phyloP scores from a whole-genome alignment of 2,888 invertebrate genomes.

The Spisula solida region DNA sequence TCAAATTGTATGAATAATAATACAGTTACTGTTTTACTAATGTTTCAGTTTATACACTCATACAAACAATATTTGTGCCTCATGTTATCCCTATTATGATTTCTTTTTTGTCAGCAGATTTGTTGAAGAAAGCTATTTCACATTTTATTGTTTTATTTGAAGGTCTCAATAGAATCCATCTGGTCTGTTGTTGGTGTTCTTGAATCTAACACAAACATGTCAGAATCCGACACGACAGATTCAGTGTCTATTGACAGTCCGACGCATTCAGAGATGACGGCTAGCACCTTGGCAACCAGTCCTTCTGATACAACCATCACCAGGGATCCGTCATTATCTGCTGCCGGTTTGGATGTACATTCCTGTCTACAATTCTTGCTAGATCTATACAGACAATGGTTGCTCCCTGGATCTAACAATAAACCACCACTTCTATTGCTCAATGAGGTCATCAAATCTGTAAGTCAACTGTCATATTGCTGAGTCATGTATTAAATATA shows the following conservation, averaged over 20 bases:
- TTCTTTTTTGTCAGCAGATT: too few relatives aligned
- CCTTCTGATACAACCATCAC: constrained; percentile 67
- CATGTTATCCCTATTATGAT: too few relatives aligned
- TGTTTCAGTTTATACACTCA: too few relatives aligned
- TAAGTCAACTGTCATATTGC: constrained; percentile 80
- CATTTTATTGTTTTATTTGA: constrained; percentile 24
- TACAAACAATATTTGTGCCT: too few relatives aligned
- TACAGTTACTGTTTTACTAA: too few relatives aligned
- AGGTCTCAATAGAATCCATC: constrained; percentile 86
- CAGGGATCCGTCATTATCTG: constrained; percentile 85
- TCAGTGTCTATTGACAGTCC: constrained; percentile 79
- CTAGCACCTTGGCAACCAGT: constrained; percentile 67
- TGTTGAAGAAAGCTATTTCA: too few relatives aligned
- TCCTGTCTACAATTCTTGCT: constrained; percentile 97
- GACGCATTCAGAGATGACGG: constrained; percentile 52
- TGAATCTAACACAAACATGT: constrained; percentile 74
- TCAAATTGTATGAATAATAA: too few relatives aligned
- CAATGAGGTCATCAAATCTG: constrained; percentile 88
- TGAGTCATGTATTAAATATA: too few relatives aligned
- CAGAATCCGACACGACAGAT: constrained; percentile 82
- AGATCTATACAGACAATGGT: constrained; percentile 95
- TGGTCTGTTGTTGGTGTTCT: constrained; percentile 86
- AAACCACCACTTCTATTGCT: constrained; percentile 87
- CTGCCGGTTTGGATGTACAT: constrained; percentile 93
- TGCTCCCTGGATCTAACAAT: constrained; percentile 88